Conservation (phyloP, 2,888 invertebrate species). For the Eudasyphora cyanicolor region DNA sequence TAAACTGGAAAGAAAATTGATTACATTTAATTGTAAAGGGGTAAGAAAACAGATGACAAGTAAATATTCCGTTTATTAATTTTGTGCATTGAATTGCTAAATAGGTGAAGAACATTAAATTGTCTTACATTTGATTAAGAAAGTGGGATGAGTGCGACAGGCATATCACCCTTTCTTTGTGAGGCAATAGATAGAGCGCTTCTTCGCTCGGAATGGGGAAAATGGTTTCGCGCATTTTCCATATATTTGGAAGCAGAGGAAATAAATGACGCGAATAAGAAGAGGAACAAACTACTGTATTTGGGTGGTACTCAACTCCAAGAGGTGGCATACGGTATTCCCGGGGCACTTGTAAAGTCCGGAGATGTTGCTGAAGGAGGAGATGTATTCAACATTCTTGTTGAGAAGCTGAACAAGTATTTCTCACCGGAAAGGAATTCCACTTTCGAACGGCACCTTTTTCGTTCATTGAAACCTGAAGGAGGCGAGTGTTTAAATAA, state of each 20-base stretch:
- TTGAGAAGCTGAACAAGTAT: too few relatives aligned
- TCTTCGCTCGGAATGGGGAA: slow-evolving; percentile 38
- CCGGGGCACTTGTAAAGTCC: too few relatives aligned
- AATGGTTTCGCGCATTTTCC: slow-evolving; percentile 34
- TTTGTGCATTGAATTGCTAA: too few relatives aligned
- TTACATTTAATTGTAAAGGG: background rate
- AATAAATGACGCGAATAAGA: slow-evolving; percentile 52
- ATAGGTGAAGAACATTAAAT: too few relatives aligned
- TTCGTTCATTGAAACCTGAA: background rate
- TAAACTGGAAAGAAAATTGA: too few relatives aligned
- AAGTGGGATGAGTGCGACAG: slow-evolving; percentile 16
- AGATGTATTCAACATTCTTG: too few relatives aligned
- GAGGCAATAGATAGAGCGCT: slow-evolving; percentile 28
- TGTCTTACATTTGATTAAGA: background rate
- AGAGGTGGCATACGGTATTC: slow-evolving; percentile 40
- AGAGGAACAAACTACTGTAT: slow-evolving; percentile 48
- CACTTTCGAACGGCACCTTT: too few relatives aligned
- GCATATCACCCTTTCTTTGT: slow-evolving; percentile 7
- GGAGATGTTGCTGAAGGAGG: too few relatives aligned
- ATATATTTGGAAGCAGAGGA: slow-evolving; percentile 57
- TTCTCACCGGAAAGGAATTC: too few relatives aligned
- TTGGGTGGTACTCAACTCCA: slow-evolving; percentile 57
- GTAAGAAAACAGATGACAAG: too few relatives aligned
- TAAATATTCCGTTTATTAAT: too few relatives aligned
- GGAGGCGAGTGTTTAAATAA: slow-evolving; percentile 68